Conservation (phyloP, 2,113 vertebrate genomes). For the Phaethornis superciliosus region DNA sequence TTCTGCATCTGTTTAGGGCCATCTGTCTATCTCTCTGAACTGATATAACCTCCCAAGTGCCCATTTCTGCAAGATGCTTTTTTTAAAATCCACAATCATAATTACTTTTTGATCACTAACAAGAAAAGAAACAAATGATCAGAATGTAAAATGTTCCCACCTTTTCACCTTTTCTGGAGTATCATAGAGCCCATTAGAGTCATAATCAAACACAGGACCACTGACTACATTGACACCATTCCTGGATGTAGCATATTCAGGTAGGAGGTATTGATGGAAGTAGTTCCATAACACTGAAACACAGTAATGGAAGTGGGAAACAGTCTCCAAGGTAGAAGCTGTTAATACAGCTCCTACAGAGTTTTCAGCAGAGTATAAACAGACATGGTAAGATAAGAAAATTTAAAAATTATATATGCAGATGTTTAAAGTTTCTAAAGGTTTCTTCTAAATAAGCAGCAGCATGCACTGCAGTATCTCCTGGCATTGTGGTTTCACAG, state of each 20-base stretch:
- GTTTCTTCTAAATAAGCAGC: not conserved
- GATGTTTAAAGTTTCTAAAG: not conserved
- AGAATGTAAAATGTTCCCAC: constrained; percentile 71
- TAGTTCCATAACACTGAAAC: constrained; percentile 86
- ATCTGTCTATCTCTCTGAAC: not conserved
- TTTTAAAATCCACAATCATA: not conserved
- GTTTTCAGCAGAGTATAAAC: not conserved
- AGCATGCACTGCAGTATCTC: not conserved
- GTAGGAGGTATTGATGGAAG: constrained; percentile 81
- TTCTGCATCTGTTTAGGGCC: not conserved
- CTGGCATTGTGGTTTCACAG: not conserved
- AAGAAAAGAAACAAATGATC: not conserved
- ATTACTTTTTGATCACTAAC: not conserved
- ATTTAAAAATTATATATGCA: too few species aligned
- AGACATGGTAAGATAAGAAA: not conserved
- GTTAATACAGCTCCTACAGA: not conserved
- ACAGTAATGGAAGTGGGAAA: not conserved
- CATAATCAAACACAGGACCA: constrained; percentile 91
- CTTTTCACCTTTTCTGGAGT: constrained; percentile 54
- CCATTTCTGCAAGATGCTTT: not conserved
- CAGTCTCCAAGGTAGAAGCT: not conserved
- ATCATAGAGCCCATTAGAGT: constrained; percentile 88
- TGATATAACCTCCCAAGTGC: not conserved
- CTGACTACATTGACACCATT: constrained; percentile 89
- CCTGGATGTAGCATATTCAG: constrained; percentile 74